Conservation (phyloP, 2,888 invertebrate species). For the Pinctada fucata region DNA sequence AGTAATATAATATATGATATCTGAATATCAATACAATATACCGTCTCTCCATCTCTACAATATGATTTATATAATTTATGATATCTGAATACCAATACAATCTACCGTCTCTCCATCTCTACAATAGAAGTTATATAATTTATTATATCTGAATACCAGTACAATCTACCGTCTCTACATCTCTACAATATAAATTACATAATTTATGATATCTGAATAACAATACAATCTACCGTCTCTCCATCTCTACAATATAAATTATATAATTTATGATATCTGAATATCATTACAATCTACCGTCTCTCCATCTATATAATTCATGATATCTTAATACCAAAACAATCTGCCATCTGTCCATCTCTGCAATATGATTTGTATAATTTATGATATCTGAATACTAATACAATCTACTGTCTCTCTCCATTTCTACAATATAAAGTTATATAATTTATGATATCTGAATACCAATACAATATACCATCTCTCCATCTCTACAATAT, state of each 20-base stretch:
- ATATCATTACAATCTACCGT: conserved; percentile 12
- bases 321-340: conserved; percentile 13
- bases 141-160: conserved; percentile 19
- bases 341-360: conserved; percentile 10
- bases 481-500: conserved; percentile 14
- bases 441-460: conserved; percentile 12
- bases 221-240: conserved; percentile 7
- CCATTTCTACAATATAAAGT: conserved; percentile 16
- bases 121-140: conserved; percentile 5
- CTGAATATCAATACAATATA: conserved; percentile 14
- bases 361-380: conserved; percentile 1
- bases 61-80: conserved; percentile 7
- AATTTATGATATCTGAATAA: conserved; percentile 12
- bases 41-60: conserved; percentile 17
- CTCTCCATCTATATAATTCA: conserved; percentile 9
- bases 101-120: conserved; percentile 18
- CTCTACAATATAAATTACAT: conserved; percentile 4
- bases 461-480: conserved; percentile 16
- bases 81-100: conserved; percentile 18
- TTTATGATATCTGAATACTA: conserved; percentile 20
- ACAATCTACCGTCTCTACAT: conserved; percentile 14
- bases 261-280: conserved; percentile 12
- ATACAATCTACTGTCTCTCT: conserved; percentile 10
- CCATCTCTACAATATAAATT: conserved; percentile 8
- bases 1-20: conserved; percentile 12